Percentiles rank a stretch among this genome's conserved stretches.
Evolutionary conservation across 2,797 vertebrate genomes (phyloP).

Genomic region (Catostomus latipinnis): DNA sequence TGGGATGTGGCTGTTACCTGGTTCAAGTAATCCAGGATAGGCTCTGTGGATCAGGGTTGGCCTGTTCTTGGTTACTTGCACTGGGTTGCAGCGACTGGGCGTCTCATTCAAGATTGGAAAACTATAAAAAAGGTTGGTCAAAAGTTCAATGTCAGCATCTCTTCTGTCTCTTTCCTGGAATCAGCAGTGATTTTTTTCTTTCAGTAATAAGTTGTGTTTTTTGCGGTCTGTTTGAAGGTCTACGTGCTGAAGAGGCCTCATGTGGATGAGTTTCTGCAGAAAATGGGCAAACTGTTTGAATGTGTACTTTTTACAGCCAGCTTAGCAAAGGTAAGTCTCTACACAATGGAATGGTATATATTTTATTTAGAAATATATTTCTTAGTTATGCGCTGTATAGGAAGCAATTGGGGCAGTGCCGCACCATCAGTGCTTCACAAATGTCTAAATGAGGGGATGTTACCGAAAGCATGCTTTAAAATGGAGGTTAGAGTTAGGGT

Average conservation of each 20-base stretch:
- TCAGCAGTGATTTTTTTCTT: background rate
- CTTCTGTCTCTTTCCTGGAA: constrained; percentile 3
- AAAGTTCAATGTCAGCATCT: background rate
- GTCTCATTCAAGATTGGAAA: constrained; percentile 33
- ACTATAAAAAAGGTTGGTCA: constrained; percentile 14
- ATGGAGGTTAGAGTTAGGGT: no score
- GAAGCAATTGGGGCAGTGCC: no score
- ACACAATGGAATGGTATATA: background rate
- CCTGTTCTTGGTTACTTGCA: constrained; percentile 99
- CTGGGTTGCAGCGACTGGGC: constrained; percentile 78
- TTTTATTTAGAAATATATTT: no score
- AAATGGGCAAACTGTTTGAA: constrained; percentile 97
- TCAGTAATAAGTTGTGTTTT: constrained; percentile 8
- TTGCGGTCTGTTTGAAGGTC: constrained; percentile 78
- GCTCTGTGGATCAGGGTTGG: constrained; percentile 87
- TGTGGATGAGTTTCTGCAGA: constrained; percentile 96
- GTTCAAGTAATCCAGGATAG: constrained; percentile 99
- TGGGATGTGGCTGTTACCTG: constrained; percentile 79
- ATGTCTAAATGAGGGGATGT: no score
- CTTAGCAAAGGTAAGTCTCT: constrained; percentile 88
- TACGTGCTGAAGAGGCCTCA: constrained; percentile 97
- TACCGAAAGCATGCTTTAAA: no score
- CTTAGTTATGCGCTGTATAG: no score
- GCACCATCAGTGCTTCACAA: no score
- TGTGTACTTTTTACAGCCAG: constrained; percentile 98